phyloP scores from a whole-genome alignment of 23 tunicate genomes.

The Halocynthia aurantium region DNA sequence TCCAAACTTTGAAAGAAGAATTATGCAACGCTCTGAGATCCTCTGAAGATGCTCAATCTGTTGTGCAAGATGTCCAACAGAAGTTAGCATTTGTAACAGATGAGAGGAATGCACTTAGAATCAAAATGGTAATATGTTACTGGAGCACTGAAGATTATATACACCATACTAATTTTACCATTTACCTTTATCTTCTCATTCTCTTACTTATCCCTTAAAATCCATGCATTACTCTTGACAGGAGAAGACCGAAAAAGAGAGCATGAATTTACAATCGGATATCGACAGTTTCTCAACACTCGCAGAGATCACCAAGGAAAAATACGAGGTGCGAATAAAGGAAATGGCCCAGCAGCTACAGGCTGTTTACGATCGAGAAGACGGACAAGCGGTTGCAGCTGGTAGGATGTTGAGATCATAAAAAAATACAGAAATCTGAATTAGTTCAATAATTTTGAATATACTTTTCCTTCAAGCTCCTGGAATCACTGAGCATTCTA shows the following conservation, averaged over 20 bases:
- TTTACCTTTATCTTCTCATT: no score
- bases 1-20: conserved; percentile 7
- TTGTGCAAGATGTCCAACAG: conserved; percentile 38
- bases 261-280: conserved; percentile 20
- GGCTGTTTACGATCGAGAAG: not conserved
- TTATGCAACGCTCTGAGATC: conserved; percentile 10
- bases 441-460: no score
- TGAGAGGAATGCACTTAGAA: no score
- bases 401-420: not conserved
- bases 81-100: conserved; percentile 1
- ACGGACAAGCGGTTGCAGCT: no score
- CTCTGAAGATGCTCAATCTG: conserved; percentile 53
- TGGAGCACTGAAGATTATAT: no score
- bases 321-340: conserved; percentile 9
- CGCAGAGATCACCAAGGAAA: conserved; percentile 25
- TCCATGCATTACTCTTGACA: not conserved
- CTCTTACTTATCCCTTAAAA: not conserved
- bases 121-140: no score
- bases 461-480: no score
- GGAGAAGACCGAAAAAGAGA: conserved; percentile 26
- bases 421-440: not conserved
- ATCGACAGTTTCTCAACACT: conserved; percentile 30
- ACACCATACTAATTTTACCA: no score
- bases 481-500: no score
- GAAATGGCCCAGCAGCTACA: conserved; percentile 9